A percentile compares a stretch with the other conserved stretches of the same genome.
These are phyloP conservation scores for Lepidotrigona ventralis DNA, from an alignment of 1,140 invertebrate genomes.

Conservation along the genomic window DNA sequence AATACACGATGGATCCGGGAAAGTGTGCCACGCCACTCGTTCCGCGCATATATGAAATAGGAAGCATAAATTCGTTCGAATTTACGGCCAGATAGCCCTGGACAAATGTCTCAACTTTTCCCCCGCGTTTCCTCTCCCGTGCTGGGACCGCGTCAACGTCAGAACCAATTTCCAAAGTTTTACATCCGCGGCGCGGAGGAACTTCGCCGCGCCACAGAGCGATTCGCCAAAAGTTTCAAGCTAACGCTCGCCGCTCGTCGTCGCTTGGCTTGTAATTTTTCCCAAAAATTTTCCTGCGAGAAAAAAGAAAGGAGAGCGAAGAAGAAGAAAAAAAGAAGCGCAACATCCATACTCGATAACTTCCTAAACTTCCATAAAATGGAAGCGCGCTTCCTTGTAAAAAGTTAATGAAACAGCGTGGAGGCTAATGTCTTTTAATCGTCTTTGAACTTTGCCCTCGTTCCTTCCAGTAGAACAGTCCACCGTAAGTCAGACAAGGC, in stretches of 20 bases:
- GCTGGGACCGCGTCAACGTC: constrained; percentile 26
- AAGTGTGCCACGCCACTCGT: constrained; percentile 22
- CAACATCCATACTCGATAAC: neutral
- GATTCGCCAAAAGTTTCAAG: constrained; percentile 5
- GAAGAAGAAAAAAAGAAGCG: neutral
- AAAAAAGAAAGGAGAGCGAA: too few relatives aligned
- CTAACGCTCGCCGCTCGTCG: neutral
- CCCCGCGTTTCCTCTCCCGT: neutral
- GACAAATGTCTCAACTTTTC: constrained; percentile 41
- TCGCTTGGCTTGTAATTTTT: constrained; percentile 11
- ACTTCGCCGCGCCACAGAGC: neutral
- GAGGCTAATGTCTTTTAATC: neutral
- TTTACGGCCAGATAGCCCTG: constrained; percentile 23
- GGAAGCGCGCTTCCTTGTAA: neutral
- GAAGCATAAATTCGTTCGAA: constrained; percentile 43
- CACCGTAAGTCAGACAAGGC: neutral
- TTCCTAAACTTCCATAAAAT: neutral
- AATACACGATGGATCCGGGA: constrained; percentile 3
- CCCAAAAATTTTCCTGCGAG: neutral
- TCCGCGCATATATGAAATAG: constrained; percentile 29
- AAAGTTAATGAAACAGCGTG: neutral
- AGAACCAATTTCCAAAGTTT: constrained; percentile 43
- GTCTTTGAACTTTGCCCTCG: neutral
- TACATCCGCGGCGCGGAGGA: neutral
- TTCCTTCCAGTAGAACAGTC: neutral